These are phyloP conservation scores for Pristionchus fissidentatus DNA, from an alignment of 2,888 invertebrate genomes.

Conservation along the genomic window DNA sequence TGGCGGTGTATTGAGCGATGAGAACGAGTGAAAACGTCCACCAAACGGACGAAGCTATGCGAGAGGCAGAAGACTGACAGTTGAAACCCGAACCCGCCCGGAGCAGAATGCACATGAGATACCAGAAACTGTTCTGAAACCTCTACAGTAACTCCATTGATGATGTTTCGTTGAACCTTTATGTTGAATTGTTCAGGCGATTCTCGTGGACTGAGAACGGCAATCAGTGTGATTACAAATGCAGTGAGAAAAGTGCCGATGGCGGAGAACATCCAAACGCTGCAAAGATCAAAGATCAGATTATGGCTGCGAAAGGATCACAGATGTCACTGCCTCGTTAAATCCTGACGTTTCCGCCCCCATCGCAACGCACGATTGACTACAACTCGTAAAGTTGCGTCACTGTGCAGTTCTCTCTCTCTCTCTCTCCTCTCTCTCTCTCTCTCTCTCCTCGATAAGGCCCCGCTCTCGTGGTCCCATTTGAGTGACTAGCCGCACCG, in stretches of 20 bases:
- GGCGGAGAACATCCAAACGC: conserved; percentile 97
- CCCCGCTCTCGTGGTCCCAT: not conserved
- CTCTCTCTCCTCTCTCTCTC: too few species aligned
- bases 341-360: not conserved
- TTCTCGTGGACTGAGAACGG: conserved; percentile 78
- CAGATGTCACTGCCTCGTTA: not conserved
- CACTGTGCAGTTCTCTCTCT: conserved; percentile 18
- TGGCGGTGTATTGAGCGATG: conserved; percentile 98
- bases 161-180: conserved; percentile 50
- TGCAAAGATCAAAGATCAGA: conserved; percentile 74
- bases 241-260: conserved; percentile 83
- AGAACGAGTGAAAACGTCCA: conserved; percentile 99
- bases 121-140: conserved; percentile 70
- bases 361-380: conserved; percentile 38
- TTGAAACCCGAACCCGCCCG: conserved; percentile 94
- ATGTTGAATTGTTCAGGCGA: conserved; percentile 64
- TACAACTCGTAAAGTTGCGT: conserved; percentile 38
- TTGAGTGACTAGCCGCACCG: conserved; percentile 12
- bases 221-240: conserved; percentile 77
- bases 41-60: conserved; percentile 80
- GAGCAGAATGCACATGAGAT: conserved; percentile 84
- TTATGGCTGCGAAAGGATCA: not conserved
- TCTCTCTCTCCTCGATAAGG: conserved; percentile 19
- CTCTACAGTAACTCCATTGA: not conserved
- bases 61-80: conserved; percentile 83